A percentile compares a stretch with the other conserved stretches of the same genome.
These are phyloP conservation scores for Pangasius larnaudii DNA, from an alignment of 2,797 vertebrate genomes.

Conservation along the genomic window DNA sequence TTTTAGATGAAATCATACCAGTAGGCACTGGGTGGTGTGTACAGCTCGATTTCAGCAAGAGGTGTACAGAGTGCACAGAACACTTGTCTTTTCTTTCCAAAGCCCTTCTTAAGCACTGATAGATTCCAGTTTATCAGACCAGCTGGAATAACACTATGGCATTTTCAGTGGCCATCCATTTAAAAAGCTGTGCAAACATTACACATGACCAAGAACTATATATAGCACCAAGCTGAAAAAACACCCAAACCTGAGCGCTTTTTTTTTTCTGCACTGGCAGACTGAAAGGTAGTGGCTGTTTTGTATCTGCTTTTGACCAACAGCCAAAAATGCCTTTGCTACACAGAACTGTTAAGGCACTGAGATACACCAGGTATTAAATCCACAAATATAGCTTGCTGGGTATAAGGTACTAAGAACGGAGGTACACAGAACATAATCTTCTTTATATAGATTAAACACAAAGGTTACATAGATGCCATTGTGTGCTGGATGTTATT, in stretches of 20 bases:
- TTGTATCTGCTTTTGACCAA: slow-evolving; percentile 41
- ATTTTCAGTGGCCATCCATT: slow-evolving; percentile 45
- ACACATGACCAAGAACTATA: slow-evolving; percentile 48
- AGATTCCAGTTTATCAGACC: slow-evolving; percentile 32
- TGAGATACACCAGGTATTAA: slow-evolving; percentile 42
- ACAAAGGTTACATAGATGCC: slow-evolving; percentile 29
- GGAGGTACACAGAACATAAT: slow-evolving; percentile 25
- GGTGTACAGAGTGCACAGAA: neutral
- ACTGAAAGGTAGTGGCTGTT: slow-evolving; percentile 32
- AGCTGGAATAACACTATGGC: slow-evolving; percentile 36
- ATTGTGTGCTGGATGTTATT: slow-evolving; percentile 31
- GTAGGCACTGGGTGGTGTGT: neutral
- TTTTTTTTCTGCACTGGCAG: slow-evolving; percentile 27
- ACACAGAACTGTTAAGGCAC: slow-evolving; percentile 19
- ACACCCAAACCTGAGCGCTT: slow-evolving; percentile 28
- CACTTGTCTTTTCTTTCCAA: neutral
- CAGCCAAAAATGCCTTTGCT: slow-evolving; percentile 39
- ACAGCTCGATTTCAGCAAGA: neutral
- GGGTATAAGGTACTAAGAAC: slow-evolving; percentile 28
- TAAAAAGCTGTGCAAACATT: slow-evolving; percentile 49
- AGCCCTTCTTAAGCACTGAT: neutral
- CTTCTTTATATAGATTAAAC: slow-evolving; percentile 34
- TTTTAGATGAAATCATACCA: neutral
- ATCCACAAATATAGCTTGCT: slow-evolving; percentile 25
- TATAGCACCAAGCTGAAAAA: slow-evolving; percentile 49